Evolutionary conservation across 2,797 vertebrate genomes (phyloP).

Genomic region (Gallirallus australis): DNA sequence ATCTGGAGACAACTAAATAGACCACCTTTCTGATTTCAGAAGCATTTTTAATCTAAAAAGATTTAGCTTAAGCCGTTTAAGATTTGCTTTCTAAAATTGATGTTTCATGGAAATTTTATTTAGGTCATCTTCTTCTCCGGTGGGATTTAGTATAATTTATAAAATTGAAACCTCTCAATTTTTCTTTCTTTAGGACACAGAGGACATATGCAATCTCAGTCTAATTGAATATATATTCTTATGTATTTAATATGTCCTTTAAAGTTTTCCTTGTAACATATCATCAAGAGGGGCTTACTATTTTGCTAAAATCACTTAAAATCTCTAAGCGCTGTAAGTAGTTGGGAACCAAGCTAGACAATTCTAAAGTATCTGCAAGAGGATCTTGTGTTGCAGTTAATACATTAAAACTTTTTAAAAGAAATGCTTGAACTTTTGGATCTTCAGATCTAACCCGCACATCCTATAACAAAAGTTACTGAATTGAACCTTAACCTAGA

Average conservation of each 20-base stretch:
- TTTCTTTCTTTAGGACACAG: not conserved
- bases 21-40: slow-evolving; percentile 5
- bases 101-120: slow-evolving; percentile 55
- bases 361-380: not conserved
- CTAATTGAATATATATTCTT: slow-evolving; percentile 10
- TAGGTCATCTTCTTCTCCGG: slow-evolving; percentile 17
- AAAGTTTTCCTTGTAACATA: not conserved
- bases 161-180: slow-evolving; percentile 2
- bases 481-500: not conserved
- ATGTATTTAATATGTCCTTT: not conserved
- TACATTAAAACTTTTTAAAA: not conserved
- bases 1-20: not conserved
- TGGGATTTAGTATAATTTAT: slow-evolving; percentile 41
- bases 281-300: not conserved
- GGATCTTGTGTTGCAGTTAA: not conserved
- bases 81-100: slow-evolving; percentile 26
- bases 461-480: not conserved
- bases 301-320: slow-evolving; percentile 42
- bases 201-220: slow-evolving; percentile 3
- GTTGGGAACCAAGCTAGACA: not conserved
- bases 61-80: not conserved
- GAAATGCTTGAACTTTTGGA: not conserved
- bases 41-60: slow-evolving; percentile 9
- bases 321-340: not conserved
- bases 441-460: not conserved